Conservation (phyloP, 2,888 invertebrate genomes). For the Diadromus collaris region DNA sequence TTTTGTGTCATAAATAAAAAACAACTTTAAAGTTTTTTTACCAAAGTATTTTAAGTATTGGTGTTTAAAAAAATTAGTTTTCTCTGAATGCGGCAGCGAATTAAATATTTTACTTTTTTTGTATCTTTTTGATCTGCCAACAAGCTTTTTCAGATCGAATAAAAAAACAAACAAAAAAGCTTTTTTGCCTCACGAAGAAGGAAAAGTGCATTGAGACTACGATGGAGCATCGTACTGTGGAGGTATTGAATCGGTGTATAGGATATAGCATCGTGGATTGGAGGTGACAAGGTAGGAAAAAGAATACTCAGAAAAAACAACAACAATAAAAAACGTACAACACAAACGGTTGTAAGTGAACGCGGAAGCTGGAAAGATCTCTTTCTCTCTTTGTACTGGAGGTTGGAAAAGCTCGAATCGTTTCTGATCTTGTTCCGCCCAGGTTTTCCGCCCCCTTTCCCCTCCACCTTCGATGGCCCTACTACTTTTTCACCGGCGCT, state of each 20-base stretch:
- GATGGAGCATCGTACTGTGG: neutral
- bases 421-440: constrained; percentile 54
- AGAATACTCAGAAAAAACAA: constrained; percentile 12
- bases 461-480: constrained; percentile 18
- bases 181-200: constrained; percentile 6
- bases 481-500: neutral
- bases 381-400: constrained; percentile 31
- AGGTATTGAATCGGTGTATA: neutral
- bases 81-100: neutral
- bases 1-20: too few relatives aligned
- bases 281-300: constrained; percentile 33
- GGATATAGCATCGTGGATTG: constrained; percentile 18
- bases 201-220: constrained; percentile 38
- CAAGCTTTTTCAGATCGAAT: neutral
- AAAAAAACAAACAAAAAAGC: constrained; percentile 2
- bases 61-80: too few relatives aligned
- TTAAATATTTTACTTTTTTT: constrained; percentile 8
- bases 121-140: neutral
- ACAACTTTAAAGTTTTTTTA: too few relatives aligned
- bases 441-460: constrained; percentile 32
- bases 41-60: too few relatives aligned
- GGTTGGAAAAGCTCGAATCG: constrained; percentile 49
- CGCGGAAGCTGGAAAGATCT: constrained; percentile 27
- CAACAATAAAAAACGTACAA: constrained; percentile 18
- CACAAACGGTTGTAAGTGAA: constrained; percentile 55